A percentile compares a stretch with the other conserved stretches of the same genome.
phyloP scores from a whole-genome alignment of 92 coral and sea anemone species.

The Plumapathes pennacea region DNA sequence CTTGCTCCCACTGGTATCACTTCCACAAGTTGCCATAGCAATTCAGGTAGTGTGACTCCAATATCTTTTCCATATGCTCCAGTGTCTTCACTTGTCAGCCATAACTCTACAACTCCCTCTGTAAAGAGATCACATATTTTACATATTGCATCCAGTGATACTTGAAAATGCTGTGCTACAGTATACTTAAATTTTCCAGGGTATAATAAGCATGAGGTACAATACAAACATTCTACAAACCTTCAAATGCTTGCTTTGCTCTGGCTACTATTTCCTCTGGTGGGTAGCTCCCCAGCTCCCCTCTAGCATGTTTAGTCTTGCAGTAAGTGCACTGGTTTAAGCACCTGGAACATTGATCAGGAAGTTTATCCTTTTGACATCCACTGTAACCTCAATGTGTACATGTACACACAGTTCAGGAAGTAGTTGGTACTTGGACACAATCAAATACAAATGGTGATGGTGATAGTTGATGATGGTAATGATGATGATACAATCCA shows the following conservation, averaged over 20 bases:
- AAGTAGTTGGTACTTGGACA: too few species aligned
- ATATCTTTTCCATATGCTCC: slow-evolving; percentile 97
- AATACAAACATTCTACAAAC: slow-evolving; percentile 19
- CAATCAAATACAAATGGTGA: too few species aligned
- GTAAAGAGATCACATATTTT: too few species aligned
- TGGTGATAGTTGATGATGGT: too few species aligned
- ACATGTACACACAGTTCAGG: too few species aligned
- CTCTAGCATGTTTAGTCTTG: slow-evolving; percentile 97
- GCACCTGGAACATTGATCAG: slow-evolving; percentile 52
- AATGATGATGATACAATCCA: neutral
- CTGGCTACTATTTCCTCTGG: slow-evolving; percentile 95
- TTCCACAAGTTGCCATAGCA: slow-evolving; percentile 96
- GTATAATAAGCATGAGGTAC: neutral
- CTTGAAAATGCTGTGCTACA: too few species aligned
- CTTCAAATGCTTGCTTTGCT: slow-evolving; percentile 94
- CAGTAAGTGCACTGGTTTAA: slow-evolving; percentile 96
- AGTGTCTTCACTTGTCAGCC: slow-evolving; percentile 99
- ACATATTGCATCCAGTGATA: neutral
- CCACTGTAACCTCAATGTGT: too few species aligned
- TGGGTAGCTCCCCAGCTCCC: slow-evolving; percentile 95
- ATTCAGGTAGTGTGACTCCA: slow-evolving; percentile 85
- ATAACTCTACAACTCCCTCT: slow-evolving; percentile 99
- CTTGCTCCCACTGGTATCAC: slow-evolving; percentile 95
- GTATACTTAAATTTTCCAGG: neutral
- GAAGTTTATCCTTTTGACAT: too few species aligned